Base-by-base conservation (phyloP, 2,888 invertebrate genomes). In the Ischnura elegans region DNA sequence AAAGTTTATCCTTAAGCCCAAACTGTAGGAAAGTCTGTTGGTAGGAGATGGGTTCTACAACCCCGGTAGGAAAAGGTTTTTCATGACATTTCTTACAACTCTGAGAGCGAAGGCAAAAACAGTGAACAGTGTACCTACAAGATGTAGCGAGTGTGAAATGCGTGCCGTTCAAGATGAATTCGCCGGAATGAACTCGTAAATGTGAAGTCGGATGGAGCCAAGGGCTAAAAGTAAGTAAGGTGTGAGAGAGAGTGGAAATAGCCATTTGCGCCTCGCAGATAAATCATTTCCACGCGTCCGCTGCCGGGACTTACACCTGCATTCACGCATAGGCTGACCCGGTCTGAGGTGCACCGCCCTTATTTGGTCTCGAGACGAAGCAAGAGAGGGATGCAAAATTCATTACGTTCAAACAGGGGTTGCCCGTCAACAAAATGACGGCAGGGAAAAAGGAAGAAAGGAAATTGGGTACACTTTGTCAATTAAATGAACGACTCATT, bases 231-330 rank as follows among this genome's bases (percentile, higher is more conserved):
- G 19, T 51, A 61, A n/a, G n/a, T 61, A 5, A 61, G 8, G 25
- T n/a, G 25, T 8, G 61, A 16, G 25, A 5, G 61, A 21, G 61
- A 61, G 61, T 36, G 29, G 76, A 76, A 76, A 76, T 76, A 36
- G 21, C 36, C 76, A 76, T 76, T 76, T 76, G 76, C 36, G 16
- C 29, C 36, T 36, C 76, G 36, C 13, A 36, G 76, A 76, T 76
- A 36, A 76, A 76, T 76, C 76, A 76, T 76, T 76, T 76, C 76
- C 76, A 76, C 76, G 76, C 76, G 76, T 25, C 76, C 25, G 29
- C 76, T 76, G 76, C 76, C 76, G 36, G 16, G 25, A 36, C 76
- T 29, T 36, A 36, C 2, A n/a, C 36, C 29, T 76, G 66, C 66
- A 76, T 16, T 10, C 36, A 5, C 16, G 76, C 36, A 76, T 29